Evolutionary conservation across 1,140 invertebrate genomes (phyloP).

Genomic region (Cydia amplana): DNA sequence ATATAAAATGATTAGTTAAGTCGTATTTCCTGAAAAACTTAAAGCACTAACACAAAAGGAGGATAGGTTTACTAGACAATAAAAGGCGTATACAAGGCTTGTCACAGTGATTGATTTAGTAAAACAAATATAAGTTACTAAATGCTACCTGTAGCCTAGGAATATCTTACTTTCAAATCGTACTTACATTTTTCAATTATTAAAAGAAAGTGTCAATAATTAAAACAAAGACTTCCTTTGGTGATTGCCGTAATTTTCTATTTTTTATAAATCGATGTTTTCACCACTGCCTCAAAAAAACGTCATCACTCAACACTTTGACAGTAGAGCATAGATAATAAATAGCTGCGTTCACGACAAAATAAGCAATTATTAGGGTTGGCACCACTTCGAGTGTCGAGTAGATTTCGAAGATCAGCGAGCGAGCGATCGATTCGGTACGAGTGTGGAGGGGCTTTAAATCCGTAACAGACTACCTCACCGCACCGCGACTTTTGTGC

Average conservation of each 20-base stretch:
- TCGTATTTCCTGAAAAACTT: neutral
- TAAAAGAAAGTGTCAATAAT: conserved; percentile 19
- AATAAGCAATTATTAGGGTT: too few relatives aligned
- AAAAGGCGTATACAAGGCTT: conserved; percentile 22
- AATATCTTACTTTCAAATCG: neutral
- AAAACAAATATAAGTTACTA: conserved; percentile 8
- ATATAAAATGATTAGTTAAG: neutral
- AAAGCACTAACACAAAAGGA: conserved; percentile 12
- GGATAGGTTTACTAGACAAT: conserved; percentile 2
- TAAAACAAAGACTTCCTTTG: conserved; percentile 16
- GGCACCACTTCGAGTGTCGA: too few relatives aligned
- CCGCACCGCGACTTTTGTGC: too few relatives aligned
- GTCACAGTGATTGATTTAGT: conserved; percentile 24
- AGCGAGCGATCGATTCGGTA: too few relatives aligned
- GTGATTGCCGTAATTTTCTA: neutral
- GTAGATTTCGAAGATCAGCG: too few relatives aligned
- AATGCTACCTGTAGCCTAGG: neutral
- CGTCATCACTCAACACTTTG: conserved; percentile 22
- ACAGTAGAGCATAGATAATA: neutral
- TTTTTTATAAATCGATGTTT: conserved; percentile 28
- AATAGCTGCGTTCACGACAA: conserved; percentile 1
- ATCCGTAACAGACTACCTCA: too few relatives aligned
- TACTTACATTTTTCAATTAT: conserved; percentile 14
- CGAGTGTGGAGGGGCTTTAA: too few relatives aligned
- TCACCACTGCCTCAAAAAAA: conserved; percentile 16